Base-by-base conservation (phyloP, 1,140 invertebrate genomes). In the Euwallacea fornicatus region DNA sequence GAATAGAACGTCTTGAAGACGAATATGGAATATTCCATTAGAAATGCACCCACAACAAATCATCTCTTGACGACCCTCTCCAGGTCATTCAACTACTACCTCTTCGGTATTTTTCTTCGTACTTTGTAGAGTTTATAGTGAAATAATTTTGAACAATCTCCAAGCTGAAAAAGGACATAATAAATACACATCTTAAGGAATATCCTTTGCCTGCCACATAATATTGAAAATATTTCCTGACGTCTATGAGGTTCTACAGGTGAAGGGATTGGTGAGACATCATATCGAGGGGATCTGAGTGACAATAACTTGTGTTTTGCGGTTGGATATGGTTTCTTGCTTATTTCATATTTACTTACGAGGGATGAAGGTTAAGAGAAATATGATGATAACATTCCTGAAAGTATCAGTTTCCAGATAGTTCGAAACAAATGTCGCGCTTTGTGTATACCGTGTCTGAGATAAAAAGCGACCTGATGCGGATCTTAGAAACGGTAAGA, bases 251-350 rank as follows among this genome's bases (percentile, higher is more conserved):
- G 72, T 72, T 77, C 76, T 75, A 77, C 75, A 77, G 74, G 76
- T 76, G 75, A 69, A 63, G 74, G 72, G 76, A 75, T 72, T 73
- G 69, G 69, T 74, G 72, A 76, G 75, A 77, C 75, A 77, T 77
- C 69, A 76, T 76, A 73, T 75, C 71, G 74, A 71, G 73, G 71
- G 69, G 74, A 66, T 47, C 72, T 75, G 72, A 77, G 72, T 71
- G 71, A 66, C 75, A 65, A 75, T 75, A 74, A 69, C 65, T 77
- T 72, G 69, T 71, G 72, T 73, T 75, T 77, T 77, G 75, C 73
- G 70, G 65, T 66, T 67, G 70, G 69, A 71, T 73, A 73, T 66
- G 69, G 13, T 56, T 21, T 21, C 11, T 2, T 56, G 8, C 50
- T 72, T 71, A 69, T 76, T 69, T 71, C 66, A 74, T 77, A 77